Conservation (phyloP, 2,888 invertebrate genomes). For the Nycteola revayana region DNA sequence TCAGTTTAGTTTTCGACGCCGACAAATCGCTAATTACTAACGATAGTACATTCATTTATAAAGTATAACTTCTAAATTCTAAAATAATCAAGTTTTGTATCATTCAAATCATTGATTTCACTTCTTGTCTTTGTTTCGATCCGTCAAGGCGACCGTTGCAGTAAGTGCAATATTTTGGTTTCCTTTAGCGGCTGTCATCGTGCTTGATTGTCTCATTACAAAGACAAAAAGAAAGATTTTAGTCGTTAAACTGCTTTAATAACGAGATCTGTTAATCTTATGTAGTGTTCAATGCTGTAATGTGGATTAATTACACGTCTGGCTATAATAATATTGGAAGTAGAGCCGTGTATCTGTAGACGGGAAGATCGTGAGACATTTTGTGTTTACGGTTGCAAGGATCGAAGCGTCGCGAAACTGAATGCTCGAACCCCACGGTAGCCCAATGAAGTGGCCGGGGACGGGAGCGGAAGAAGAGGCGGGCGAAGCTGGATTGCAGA, state of each 20-base stretch:
- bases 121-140: conserved; percentile 79
- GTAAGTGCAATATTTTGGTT: conserved; percentile 80
- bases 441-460: conserved; percentile 91
- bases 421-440: conserved; percentile 82
- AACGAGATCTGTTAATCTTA: conserved; percentile 39
- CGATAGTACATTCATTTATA: conserved; percentile 72
- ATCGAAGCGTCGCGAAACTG: conserved; percentile 69
- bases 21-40: conserved; percentile 70
- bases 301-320: conserved; percentile 46
- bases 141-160: conserved; percentile 78
- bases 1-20: conserved; percentile 84
- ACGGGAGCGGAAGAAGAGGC: conserved; percentile 85
- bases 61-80: conserved; percentile 49
- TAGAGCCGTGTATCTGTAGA: conserved; percentile 42
- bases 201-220: conserved; percentile 70
- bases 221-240: conserved; percentile 61
- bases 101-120: conserved; percentile 48
- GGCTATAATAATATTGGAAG: conserved; percentile 42
- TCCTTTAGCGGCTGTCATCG: conserved; percentile 75
- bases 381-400: conserved; percentile 64
- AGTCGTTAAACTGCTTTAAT: conserved; percentile 54
- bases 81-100: conserved; percentile 38
- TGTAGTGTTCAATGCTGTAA: conserved; percentile 61
- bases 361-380: conserved; percentile 51
- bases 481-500: conserved; percentile 77